Percentiles rank a stretch among this genome's conserved stretches.
phyloP scores from a whole-genome alignment of 2,888 invertebrate species.

The Acrocyrtus sp. region DNA sequence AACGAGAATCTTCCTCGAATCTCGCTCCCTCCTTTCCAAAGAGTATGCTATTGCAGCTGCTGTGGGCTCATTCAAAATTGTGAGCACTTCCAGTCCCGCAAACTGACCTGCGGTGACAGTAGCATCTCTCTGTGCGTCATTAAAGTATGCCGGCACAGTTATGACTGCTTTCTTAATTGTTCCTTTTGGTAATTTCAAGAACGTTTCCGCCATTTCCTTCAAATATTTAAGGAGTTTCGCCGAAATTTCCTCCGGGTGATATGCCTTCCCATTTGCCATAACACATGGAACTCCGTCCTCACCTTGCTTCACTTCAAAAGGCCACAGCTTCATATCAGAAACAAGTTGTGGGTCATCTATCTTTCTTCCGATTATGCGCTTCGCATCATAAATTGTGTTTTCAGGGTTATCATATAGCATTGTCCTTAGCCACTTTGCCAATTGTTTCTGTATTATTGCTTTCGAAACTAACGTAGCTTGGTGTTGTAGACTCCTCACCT shows the following conservation, averaged over 20 bases:
- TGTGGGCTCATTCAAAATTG: slow-evolving; percentile 87
- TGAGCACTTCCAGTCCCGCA: slow-evolving; percentile 85
- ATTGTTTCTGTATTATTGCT: background rate
- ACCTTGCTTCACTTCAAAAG: slow-evolving; percentile 75
- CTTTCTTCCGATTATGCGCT: slow-evolving; percentile 83
- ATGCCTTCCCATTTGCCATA: slow-evolving; percentile 58
- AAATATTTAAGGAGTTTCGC: slow-evolving; percentile 36
- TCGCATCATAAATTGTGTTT: slow-evolving; percentile 84
- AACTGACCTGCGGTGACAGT: slow-evolving; percentile 83
- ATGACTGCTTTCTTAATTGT: slow-evolving; percentile 80
- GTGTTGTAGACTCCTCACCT: slow-evolving; percentile 20
- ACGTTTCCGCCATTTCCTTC: slow-evolving; percentile 32
- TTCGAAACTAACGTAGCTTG: slow-evolving; percentile 35
- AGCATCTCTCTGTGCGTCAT: slow-evolving; percentile 75
- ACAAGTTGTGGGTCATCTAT: slow-evolving; percentile 83
- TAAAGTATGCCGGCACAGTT: slow-evolving; percentile 84
- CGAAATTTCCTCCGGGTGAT: slow-evolving; percentile 48
- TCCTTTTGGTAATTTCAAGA: slow-evolving; percentile 6
- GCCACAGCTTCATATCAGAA: slow-evolving; percentile 85
- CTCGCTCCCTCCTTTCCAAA: slow-evolving; percentile 1
- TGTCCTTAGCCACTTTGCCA: slow-evolving; percentile 83
- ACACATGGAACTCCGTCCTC: slow-evolving; percentile 70
- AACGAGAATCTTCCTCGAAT: slow-evolving; percentile 24
- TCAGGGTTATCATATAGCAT: slow-evolving; percentile 77
- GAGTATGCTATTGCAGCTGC: slow-evolving; percentile 51